Percentiles rank a stretch among this genome's conserved stretches.
Conservation (phyloP, 2,113 vertebrate genomes). For the Microcebus griseorufus region DNA sequence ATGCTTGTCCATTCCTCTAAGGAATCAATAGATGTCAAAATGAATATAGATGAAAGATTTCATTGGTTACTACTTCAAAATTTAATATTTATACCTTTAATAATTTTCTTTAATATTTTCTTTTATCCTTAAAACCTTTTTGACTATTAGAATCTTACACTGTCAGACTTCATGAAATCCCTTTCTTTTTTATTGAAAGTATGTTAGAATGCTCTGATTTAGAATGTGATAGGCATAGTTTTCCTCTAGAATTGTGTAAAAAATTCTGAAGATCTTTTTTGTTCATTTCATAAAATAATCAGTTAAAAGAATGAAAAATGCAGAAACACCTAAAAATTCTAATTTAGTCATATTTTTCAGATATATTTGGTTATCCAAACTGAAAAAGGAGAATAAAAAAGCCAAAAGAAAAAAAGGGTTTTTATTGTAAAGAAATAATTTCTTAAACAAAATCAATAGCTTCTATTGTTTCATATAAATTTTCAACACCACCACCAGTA, state of each 20-base stretch:
- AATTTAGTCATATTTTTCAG: not conserved
- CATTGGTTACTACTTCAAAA: not conserved
- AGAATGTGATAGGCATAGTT: not conserved
- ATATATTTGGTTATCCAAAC: not conserved
- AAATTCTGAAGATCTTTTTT: not conserved
- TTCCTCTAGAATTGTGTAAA: not conserved
- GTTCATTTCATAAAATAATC: not conserved
- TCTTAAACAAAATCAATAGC: not conserved
- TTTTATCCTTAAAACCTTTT: not conserved
- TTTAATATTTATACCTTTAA: not conserved
- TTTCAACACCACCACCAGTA: not conserved
- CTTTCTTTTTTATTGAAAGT: not conserved
- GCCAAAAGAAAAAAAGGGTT: not conserved
- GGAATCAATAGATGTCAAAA: not conserved
- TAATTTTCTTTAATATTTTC: not conserved
- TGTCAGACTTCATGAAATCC: not conserved
- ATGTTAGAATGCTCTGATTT: not conserved
- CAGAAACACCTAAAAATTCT: not conserved
- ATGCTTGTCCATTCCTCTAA: not conserved
- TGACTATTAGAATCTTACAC: not conserved
- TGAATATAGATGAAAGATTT: not conserved
- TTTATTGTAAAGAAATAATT: not conserved
- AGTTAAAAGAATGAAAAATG: not conserved
- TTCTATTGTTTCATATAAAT: not conserved
- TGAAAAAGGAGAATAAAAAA: not conserved